Evolutionary conservation across 2,888 invertebrate genomes (phyloP), one percentile per base, ranked within the genome.

Genomic region (Lingula anatina): DNA sequence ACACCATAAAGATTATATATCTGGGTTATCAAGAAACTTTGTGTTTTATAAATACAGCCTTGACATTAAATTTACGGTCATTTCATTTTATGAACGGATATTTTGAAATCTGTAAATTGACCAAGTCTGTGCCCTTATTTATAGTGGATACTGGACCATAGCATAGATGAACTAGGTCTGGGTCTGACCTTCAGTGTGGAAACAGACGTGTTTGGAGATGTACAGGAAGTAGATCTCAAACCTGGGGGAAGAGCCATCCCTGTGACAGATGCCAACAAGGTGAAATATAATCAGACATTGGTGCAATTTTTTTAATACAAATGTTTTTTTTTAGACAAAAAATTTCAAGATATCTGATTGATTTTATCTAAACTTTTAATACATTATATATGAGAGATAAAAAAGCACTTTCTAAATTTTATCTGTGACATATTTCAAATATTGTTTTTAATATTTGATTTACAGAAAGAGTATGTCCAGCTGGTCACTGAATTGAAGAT

Each of bases 111-210:
- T n/a, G n/a, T n/a, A n/a, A n/a, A n/a, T n/a, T n/a, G n/a, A n/a
- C n/a, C n/a, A n/a, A n/a, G n/a, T n/a, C n/a, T n/a, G n/a, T n/a
- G n/a, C n/a, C n/a, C n/a, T n/a, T 31, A 12, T 31, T 47, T 49
- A n/a, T 56, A 73, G 70, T 73, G 73, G 73, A 67, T 73, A 18
- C 57, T 73, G 23, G 73, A 73, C 52, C 67, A 73, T 57, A 65
- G 71, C 49, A 73, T 73, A 50, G 61, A 57, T 50, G 59, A 65
- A 21, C 62, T 73, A 42, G 71, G 70, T 45, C 61, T 73, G 42
- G 72, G 66, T 49, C 61, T 73, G 46, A 71, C 70, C 25, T 73
- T 73, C 57, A 66, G 64, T 26, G 68, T 73, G 27, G 71, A 73
- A 53, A 72, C 71, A 0, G 72, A 73, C 57, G 71, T 71, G 39